These are phyloP conservation scores for Thymelicus acteon DNA, from an alignment of 2,888 invertebrate species.

Conservation along the genomic window DNA sequence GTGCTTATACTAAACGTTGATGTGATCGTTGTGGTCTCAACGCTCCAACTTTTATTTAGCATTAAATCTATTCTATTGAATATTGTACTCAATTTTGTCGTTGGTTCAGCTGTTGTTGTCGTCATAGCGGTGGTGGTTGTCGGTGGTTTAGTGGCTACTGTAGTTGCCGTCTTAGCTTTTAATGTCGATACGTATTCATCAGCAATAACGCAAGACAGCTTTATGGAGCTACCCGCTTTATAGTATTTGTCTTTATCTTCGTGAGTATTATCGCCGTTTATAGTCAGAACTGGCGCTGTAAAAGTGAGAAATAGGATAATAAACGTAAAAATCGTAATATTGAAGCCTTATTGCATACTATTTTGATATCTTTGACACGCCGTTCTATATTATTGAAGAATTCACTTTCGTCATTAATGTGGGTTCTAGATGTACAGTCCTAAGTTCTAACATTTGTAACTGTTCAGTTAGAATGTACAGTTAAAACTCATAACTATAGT, in stretches of 20 bases:
- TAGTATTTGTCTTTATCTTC: conserved; percentile 89
- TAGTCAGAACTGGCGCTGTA: conserved; percentile 89
- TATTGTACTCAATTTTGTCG: conserved; percentile 75
- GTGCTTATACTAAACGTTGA: conserved; percentile 78
- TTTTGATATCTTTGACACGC: conserved; percentile 19
- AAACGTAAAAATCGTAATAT: conserved; percentile 22
- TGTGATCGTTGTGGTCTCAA: conserved; percentile 75
- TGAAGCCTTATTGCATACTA: conserved; percentile 21
- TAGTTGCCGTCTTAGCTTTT: conserved; percentile 62
- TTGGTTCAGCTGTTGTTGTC: conserved; percentile 72
- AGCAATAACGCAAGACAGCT: conserved; percentile 86
- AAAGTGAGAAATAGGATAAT: conserved; percentile 44
- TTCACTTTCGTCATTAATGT: conserved; percentile 11
- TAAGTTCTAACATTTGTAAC: too few relatives aligned
- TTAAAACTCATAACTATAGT: too few relatives aligned
- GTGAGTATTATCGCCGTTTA: conserved; percentile 89
- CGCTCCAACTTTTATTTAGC: conserved; percentile 82
- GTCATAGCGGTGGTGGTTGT: conserved; percentile 61
- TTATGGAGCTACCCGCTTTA: conserved; percentile 90
- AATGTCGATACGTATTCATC: conserved; percentile 68
- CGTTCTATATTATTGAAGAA: conserved; percentile 21
- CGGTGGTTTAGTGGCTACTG: conserved; percentile 55
- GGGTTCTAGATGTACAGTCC: too few relatives aligned
- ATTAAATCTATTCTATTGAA: conserved; percentile 81
- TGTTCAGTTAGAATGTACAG: too few relatives aligned